These are phyloP conservation scores for Hyposoter didymator DNA, from an alignment of 2,888 invertebrate genomes.

Conservation along the genomic window DNA sequence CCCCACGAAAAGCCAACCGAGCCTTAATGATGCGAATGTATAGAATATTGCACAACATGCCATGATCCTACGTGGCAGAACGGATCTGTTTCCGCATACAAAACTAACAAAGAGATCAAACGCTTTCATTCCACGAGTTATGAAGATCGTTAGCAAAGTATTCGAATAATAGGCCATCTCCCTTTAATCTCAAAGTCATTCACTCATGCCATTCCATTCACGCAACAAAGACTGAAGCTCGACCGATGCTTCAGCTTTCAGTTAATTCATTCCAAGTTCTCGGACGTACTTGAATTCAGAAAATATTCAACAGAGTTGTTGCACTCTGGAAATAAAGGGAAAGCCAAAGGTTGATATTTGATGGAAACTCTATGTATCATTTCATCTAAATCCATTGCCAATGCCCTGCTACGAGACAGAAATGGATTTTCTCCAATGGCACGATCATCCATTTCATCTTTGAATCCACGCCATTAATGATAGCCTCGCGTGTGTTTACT, in stretches of 20 bases:
- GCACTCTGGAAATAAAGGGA: not conserved
- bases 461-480: constrained; percentile 40
- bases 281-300: not conserved
- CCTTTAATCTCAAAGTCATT: not conserved
- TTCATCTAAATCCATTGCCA: not conserved
- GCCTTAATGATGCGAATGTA: not conserved
- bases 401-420: not conserved
- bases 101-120: not conserved
- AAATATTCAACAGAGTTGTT: not conserved
- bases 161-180: not conserved
- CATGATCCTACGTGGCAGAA: not conserved
- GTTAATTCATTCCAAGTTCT: not conserved
- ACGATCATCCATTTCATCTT: constrained; percentile 14
- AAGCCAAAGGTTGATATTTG: not conserved
- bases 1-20: not conserved
- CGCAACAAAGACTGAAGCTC: not conserved
- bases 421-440: not conserved
- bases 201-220: not conserved
- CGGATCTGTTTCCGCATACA: not conserved
- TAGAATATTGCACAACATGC: not conserved
- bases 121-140: not conserved
- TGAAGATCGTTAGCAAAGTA: not conserved
- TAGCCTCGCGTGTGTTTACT: constrained; percentile 31
- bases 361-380: not conserved
- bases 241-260: not conserved